Evolutionary conservation across 2,797 vertebrate species (phyloP).

Genomic region (Pipistrellus nathusii): DNA sequence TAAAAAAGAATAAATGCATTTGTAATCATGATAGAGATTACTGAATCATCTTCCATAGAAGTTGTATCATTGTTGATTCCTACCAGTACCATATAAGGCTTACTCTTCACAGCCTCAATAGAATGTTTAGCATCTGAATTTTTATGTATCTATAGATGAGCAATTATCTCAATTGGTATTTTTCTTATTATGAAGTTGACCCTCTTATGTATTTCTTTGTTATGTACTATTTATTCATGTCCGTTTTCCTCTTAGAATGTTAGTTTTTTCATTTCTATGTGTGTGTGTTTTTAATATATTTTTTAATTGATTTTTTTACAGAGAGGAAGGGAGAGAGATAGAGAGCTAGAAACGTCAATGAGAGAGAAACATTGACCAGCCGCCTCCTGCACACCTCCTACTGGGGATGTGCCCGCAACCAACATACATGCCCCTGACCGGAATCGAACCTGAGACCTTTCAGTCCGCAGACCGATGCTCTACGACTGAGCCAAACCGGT

Average conservation of each 20-base stretch:
- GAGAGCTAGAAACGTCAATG: too few species aligned
- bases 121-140: background rate
- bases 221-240: background rate
- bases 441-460: too few species aligned
- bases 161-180: slow-evolving; percentile 17
- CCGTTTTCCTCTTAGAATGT: slow-evolving; percentile 16
- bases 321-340: too few species aligned
- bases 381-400: too few species aligned
- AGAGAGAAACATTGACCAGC: too few species aligned
- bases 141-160: background rate
- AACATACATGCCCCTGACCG: too few species aligned
- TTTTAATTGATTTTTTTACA: too few species aligned
- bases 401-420: too few species aligned
- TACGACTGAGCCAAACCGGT: too few species aligned
- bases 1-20: background rate
- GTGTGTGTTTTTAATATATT: background rate
- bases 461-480: too few species aligned
- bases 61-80: background rate
- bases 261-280: background rate
- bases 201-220: background rate
- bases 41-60: background rate
- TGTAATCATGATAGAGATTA: background rate
- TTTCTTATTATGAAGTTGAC: slow-evolving; percentile 35
- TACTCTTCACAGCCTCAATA: background rate
- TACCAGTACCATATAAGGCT: background rate